phyloP scores from a whole-genome alignment of 2,888 invertebrate genomes.

The Cloeon dipterum region DNA sequence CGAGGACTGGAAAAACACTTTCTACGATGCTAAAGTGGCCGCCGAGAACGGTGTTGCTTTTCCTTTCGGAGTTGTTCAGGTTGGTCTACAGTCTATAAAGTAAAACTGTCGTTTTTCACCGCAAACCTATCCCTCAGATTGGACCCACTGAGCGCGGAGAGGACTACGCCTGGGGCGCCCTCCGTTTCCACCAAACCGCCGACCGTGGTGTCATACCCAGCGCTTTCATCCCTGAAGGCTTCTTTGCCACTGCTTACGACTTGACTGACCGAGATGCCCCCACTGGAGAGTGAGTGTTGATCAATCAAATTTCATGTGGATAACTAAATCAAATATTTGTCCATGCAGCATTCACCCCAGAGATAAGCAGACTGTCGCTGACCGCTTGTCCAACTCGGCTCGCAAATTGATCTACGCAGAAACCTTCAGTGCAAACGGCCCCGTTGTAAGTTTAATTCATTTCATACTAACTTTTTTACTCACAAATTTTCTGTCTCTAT shows the following conservation, averaged over 20 bases:
- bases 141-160: not conserved
- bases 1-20: not conserved
- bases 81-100: not conserved
- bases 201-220: not conserved
- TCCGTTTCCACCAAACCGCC: not conserved
- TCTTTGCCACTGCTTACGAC: not conserved
- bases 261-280: not conserved
- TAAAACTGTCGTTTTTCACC: no score
- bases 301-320: no score
- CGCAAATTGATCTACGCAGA: not conserved
- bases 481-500: no score
- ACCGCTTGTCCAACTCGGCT: not conserved
- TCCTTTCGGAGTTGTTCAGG: not conserved
- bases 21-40: not conserved
- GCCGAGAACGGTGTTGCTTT: not conserved
- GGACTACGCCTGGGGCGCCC: not conserved
- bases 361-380: not conserved
- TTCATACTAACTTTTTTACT: no score
- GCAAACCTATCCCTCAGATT: no score
- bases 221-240: not conserved
- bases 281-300: constrained; percentile 1
- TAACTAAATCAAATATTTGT: no score
- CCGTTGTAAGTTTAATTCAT: not conserved
- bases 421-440: not conserved
- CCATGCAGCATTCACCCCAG: not conserved